Evolutionary conservation across 1,140 invertebrate species (phyloP), one percentile per base, ranked within the genome.

Genomic region (Drosophila equinoxialis): DNA sequence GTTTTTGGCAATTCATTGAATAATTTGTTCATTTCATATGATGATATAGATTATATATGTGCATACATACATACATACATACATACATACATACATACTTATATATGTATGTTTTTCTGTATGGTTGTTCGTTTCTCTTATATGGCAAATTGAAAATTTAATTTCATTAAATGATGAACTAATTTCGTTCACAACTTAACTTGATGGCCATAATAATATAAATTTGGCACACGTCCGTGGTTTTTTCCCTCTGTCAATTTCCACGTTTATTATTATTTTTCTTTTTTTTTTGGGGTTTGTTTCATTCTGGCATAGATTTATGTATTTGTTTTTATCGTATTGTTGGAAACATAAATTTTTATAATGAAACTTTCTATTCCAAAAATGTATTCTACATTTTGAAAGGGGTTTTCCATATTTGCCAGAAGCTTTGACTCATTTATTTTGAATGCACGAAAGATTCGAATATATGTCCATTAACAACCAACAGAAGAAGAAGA

Each of bases 91-190:
- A 26, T 26, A 3, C 26, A 26, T 26, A 26, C 2, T 0, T 26
- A 30, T 30, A 2, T 23, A 23, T 23, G 20, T 23, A 23, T 23
- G 20, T 23, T 23, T 17, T n/a, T 48, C 1, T 48, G 0, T 23
- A 20, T 20, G 0, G 17, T 17, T 48, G 45, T 51, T 23, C 3
- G 23, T 51, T 51, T 51, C 6, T 20, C 20, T 51, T 51, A 51
- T 51, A 51, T 23, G 45, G 45, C 45, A 51, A 51, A 23, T 51
- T 51, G 20, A 23, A 48, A 51, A 23, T 51, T 51, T 51, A 51
- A 51, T 51, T 51, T 51, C 17, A 51, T 51, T 51, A 51, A 51
- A 51, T 51, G 45, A 23, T 51, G 45, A 51, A 51, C 45, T 51
- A 51, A 51, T 51, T 51, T 51, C 8, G 17, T 8, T 17, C 45